Percentiles rank a stretch among this genome's conserved stretches.
phyloP scores from a whole-genome alignment of 2,113 vertebrate species.

The Sturnira hondurensis region DNA sequence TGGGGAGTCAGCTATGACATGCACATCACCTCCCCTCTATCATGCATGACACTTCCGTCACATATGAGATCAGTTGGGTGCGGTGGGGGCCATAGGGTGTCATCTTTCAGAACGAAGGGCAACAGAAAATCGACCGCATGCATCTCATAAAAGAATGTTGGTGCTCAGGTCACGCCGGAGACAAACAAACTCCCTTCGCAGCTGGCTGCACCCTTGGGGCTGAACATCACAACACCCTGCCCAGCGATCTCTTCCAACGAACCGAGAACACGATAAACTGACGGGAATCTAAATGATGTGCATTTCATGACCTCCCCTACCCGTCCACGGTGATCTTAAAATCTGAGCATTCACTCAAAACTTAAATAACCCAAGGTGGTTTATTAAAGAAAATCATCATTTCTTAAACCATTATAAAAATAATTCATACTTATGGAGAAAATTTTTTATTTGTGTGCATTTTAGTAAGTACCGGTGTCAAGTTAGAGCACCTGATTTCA shows the following conservation, averaged over 20 bases:
- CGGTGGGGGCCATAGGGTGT: background rate
- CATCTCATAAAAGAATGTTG: background rate
- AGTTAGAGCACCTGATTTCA: too few species aligned
- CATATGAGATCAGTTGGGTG: background rate
- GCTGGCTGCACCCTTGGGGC: background rate
- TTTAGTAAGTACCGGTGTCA: fast-evolving
- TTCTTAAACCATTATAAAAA: background rate
- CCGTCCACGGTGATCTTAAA: background rate
- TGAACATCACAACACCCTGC: background rate
- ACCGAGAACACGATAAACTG: background rate
- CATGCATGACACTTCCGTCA: too few species aligned
- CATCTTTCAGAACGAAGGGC: background rate
- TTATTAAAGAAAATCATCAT: background rate
- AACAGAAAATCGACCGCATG: background rate
- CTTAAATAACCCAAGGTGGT: background rate
- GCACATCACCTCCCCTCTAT: background rate
- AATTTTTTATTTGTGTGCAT: background rate
- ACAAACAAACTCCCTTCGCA: background rate
- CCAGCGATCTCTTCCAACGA: background rate
- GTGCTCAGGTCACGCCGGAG: constrained; percentile 20
- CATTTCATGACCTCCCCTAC: background rate
- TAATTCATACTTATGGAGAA: background rate
- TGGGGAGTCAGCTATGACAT: background rate
- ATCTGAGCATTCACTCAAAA: background rate
- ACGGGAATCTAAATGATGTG: background rate